A percentile compares a stretch with the other conserved stretches of the same genome.
Conservation (phyloP, 1,140 invertebrate genomes). For the Rhizoglyphus robini region DNA sequence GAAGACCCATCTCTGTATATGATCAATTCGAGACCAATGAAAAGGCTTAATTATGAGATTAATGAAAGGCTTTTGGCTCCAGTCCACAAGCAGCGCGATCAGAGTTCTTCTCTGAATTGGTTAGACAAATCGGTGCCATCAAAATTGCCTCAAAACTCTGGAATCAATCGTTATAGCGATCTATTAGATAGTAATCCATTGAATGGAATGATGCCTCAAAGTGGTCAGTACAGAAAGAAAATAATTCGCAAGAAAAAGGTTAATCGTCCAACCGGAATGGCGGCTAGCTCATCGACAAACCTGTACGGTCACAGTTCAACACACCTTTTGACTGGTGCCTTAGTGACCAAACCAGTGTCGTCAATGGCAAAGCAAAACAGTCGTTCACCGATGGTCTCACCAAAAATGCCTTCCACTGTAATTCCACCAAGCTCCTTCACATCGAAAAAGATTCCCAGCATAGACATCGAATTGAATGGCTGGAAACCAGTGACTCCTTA, state of each 20-base stretch:
- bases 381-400: not conserved
- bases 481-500: conserved; percentile 1
- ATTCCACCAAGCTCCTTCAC: not conserved
- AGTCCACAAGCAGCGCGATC: not conserved
- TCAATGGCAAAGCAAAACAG: not conserved
- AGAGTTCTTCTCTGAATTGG: not conserved
- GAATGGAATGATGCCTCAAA: not conserved
- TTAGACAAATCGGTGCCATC: not conserved
- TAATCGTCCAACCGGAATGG: not conserved
- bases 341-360: not conserved
- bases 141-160: not conserved
- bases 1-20: not conserved
- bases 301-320: not conserved
- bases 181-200: not conserved
- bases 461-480: not conserved
- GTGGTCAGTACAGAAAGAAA: not conserved
- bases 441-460: not conserved
- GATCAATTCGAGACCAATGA: not conserved
- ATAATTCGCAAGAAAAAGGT: conserved; percentile 9
- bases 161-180: conserved; percentile 7
- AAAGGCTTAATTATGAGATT: conserved; percentile 13
- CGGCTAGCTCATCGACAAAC: not conserved
- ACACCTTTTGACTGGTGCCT: not conserved
- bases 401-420: not conserved
- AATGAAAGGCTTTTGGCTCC: conserved; percentile 12